A percentile compares a stretch with the other conserved stretches of the same genome.
Evolutionary conservation across 1,140 invertebrate genomes (phyloP).

Genomic region (Trachelipus rathkii): DNA sequence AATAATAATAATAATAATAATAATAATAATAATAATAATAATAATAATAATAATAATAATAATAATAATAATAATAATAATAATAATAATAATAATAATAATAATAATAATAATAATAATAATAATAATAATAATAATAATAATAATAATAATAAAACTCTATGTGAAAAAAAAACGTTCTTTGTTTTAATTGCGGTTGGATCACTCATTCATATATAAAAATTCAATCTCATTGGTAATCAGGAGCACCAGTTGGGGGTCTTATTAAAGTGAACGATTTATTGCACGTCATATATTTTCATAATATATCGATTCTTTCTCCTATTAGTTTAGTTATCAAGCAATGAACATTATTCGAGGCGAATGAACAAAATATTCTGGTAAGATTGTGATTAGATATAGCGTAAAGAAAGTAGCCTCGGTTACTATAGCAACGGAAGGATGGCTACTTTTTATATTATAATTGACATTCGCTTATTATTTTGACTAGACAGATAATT

Average conservation of each 20-base stretch:
- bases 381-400: neutral
- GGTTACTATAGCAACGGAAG: neutral
- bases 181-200: neutral
- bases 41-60: too few species aligned
- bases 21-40: too few species aligned
- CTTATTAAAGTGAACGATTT: neutral
- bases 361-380: neutral
- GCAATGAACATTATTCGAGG: neutral
- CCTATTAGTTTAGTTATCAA: neutral
- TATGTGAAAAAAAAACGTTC: neutral
- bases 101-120: too few species aligned
- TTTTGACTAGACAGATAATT: slow-evolving; percentile 2
- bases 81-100: too few species aligned
- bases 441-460: neutral
- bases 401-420: neutral
- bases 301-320: slow-evolving; percentile 2
- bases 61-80: too few species aligned
- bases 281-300: slow-evolving; percentile 1
- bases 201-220: slow-evolving; percentile 8
- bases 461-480: neutral
- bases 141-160: too few species aligned
- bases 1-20: too few species aligned
- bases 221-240: neutral
- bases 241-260: neutral
- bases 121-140: too few species aligned